Conservation (phyloP, 2,888 invertebrate genomes). For the Caenorhabditis drosophilae region DNA sequence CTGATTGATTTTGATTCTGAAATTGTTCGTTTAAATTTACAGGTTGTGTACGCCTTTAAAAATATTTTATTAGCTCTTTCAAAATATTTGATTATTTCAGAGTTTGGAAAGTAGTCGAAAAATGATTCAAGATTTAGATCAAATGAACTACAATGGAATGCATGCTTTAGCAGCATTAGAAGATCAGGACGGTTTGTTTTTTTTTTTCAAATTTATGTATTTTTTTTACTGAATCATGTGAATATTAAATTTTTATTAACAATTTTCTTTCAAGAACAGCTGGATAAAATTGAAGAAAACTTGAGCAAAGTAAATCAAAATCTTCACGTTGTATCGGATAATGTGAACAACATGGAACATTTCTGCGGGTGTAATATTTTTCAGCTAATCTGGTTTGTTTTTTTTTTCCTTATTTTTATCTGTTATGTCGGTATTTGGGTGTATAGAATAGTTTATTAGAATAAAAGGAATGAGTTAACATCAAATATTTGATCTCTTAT, state of each 20-base stretch:
- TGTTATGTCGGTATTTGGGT: no score
- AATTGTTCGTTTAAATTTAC: conserved; percentile 35
- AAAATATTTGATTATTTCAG: conserved; percentile 18
- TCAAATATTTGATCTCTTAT: no score
- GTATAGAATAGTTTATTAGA: no score
- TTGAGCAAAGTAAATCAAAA: conserved; percentile 41
- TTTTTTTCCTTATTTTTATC: background rate
- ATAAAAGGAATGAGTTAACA: no score
- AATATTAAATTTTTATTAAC: conserved; percentile 5
- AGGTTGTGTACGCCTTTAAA: conserved; percentile 16
- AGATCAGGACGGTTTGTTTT: conserved; percentile 49
- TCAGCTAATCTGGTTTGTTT: conserved; percentile 25
- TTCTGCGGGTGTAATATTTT: conserved; percentile 36
- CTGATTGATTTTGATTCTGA: conserved; percentile 45
- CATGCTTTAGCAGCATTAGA: conserved; percentile 44
- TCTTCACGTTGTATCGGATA: conserved; percentile 33
- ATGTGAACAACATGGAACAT: conserved; percentile 45
- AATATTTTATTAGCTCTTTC: no score
- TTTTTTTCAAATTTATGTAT: conserved; percentile 1
- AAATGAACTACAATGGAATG: conserved; percentile 44
- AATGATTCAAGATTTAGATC: conserved; percentile 42
- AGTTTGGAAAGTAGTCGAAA: conserved; percentile 38
- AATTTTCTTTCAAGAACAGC: conserved; percentile 34
- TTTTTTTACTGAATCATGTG: no score
- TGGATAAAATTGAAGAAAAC: conserved; percentile 48